Percentiles rank a stretch among this genome's conserved stretches.
Evolutionary conservation across 2,113 vertebrate genomes (phyloP).

Genomic region (Cavia aperea): DNA sequence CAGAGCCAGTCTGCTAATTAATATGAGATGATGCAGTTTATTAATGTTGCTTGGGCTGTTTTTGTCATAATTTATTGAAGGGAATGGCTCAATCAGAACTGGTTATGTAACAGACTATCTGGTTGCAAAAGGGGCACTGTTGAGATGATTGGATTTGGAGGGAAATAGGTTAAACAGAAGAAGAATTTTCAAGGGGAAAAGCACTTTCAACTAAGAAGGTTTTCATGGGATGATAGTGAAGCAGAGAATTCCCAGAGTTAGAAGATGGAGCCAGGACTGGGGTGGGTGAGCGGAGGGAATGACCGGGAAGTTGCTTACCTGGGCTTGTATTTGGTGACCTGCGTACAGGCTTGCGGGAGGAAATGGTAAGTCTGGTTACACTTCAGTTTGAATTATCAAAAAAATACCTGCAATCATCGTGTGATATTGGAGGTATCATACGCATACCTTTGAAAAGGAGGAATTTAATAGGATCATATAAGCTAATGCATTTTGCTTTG

Average conservation of each 20-base stretch:
- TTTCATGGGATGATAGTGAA: not conserved
- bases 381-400: not conserved
- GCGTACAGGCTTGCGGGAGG: not conserved
- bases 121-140: not conserved
- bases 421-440: not conserved
- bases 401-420: not conserved
- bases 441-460: not conserved
- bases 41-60: not conserved
- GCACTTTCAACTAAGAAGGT: not conserved
- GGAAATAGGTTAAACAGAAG: not conserved
- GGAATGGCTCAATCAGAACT: not conserved
- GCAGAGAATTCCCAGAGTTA: not conserved
- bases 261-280: not conserved
- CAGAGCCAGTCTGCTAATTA: not conserved
- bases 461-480: not conserved
- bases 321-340: not conserved
- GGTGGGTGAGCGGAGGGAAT: not conserved
- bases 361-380: not conserved
- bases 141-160: not conserved
- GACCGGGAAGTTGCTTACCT: not conserved
- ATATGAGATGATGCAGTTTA: not conserved
- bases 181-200: not conserved
- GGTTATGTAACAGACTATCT: not conserved
- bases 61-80: constrained; percentile 3
- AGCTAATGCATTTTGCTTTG: not conserved